These are phyloP conservation scores for Drosophila fuyamai DNA, from an alignment of 1,140 invertebrate genomes.

Conservation along the genomic window DNA sequence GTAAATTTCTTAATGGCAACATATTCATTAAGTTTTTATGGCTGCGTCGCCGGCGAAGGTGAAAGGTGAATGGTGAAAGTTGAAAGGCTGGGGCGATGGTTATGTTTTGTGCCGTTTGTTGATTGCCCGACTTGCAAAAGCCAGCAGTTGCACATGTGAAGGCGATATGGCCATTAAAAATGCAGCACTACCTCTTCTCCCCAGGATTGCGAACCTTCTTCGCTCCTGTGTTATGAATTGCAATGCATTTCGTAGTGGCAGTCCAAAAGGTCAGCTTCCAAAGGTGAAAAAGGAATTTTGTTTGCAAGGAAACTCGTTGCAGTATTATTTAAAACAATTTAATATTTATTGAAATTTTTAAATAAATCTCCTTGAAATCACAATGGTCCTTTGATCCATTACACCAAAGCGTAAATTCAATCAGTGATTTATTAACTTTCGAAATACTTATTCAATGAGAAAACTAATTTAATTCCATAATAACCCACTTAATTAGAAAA, in stretches of 20 bases:
- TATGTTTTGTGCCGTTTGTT: slow-evolving; percentile 39
- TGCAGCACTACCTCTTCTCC: slow-evolving; percentile 30
- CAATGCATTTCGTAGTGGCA: slow-evolving; percentile 60
- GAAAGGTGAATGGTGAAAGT: slow-evolving; percentile 7
- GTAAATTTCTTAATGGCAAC: slow-evolving; percentile 49
- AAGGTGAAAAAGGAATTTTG: slow-evolving; percentile 2
- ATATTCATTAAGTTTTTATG: slow-evolving; percentile 73
- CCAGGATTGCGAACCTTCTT: slow-evolving; percentile 19
- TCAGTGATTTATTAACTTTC: neutral
- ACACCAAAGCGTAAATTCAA: neutral
- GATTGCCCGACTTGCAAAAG: slow-evolving; percentile 59
- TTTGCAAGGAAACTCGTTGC: neutral
- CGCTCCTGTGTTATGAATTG: slow-evolving; percentile 53
- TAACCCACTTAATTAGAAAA: no score
- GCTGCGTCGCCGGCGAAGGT: slow-evolving; percentile 30
- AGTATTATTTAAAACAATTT: slow-evolving; percentile 14
- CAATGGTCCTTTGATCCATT: neutral
- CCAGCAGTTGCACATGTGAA: slow-evolving; percentile 59
- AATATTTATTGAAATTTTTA: slow-evolving; percentile 32
- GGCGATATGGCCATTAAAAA: slow-evolving; percentile 62
- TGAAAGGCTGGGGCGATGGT: slow-evolving; percentile 5
- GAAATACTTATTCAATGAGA: neutral
- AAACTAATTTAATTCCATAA: neutral
- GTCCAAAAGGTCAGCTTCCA: slow-evolving; percentile 4
- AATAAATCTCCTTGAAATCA: neutral